phyloP scores from a whole-genome alignment of 2,888 invertebrate genomes.

The Cheilosia urbana region DNA sequence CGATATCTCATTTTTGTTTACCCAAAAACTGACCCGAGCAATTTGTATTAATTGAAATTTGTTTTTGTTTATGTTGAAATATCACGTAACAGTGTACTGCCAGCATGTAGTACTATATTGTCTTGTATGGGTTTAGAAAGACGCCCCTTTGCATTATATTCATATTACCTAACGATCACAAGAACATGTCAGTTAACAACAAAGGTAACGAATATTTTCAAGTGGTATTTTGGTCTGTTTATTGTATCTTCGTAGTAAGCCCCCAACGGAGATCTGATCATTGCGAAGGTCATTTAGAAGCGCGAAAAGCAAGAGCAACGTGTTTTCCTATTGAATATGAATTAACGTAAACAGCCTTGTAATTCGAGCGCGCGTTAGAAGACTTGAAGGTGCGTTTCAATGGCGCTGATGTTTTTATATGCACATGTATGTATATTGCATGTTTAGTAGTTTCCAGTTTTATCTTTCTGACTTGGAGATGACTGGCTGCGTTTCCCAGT shows the following conservation, averaged over 20 bases:
- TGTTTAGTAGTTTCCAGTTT: too few species aligned
- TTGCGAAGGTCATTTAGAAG: constrained; percentile 17
- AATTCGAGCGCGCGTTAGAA: constrained; percentile 1
- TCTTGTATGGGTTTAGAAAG: too few species aligned
- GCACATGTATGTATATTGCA: too few species aligned
- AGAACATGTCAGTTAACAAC: too few species aligned
- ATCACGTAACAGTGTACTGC: constrained; percentile 31
- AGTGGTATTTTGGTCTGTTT: neutral
- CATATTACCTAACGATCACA: too few species aligned
- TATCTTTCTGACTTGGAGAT: neutral
- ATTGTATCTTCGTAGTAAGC: neutral
- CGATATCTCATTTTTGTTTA: neutral
- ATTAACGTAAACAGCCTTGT: constrained; percentile 29
- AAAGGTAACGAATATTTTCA: neutral
- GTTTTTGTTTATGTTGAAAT: neutral
- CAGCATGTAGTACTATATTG: neutral
- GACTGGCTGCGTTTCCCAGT: neutral
- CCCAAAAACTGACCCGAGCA: constrained; percentile 34
- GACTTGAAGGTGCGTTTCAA: constrained; percentile 29
- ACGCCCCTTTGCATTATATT: too few species aligned
- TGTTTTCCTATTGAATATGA: constrained; percentile 29
- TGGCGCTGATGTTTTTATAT: constrained; percentile 12
- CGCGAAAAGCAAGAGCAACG: constrained; percentile 29
- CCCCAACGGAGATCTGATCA: constrained; percentile 14
- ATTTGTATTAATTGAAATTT: neutral